Conservation (phyloP, 2,888 invertebrate species). For the Ochropleura leucogaster region DNA sequence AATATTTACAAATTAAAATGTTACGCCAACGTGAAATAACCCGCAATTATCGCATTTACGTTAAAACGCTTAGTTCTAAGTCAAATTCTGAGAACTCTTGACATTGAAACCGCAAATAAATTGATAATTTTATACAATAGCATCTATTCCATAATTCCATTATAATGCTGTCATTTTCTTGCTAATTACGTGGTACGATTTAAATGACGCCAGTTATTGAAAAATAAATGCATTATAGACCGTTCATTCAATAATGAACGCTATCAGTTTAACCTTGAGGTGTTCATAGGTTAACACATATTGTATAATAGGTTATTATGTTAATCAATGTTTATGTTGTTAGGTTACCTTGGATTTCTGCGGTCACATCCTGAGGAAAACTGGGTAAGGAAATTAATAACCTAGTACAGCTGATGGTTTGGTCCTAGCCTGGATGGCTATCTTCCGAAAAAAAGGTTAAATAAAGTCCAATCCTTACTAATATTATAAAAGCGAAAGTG, state of each 20-base stretch:
- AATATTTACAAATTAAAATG: constrained; percentile 56
- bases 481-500: too few species aligned
- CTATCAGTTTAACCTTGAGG: constrained; percentile 2
- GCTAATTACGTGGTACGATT: constrained; percentile 26
- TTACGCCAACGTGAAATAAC: constrained; percentile 54
- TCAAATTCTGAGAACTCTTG: constrained; percentile 50
- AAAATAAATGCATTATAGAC: constrained; percentile 6
- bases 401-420: not conserved
- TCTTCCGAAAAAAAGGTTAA: not conserved
- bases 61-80: constrained; percentile 37
- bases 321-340: not conserved
- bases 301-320: not conserved
- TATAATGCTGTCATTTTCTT: constrained; percentile 22
- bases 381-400: not conserved
- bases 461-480: too few species aligned
- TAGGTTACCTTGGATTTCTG: not conserved
- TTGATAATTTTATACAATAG: not conserved
- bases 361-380: not conserved
- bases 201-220: constrained; percentile 23
- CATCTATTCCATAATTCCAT: constrained; percentile 1
- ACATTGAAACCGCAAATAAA: constrained; percentile 34
- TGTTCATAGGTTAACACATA: not conserved
- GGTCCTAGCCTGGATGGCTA: too few species aligned
- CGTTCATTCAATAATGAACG: constrained; percentile 32
- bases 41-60: constrained; percentile 52